Evolutionary conservation across 92 coral and sea anemone species (phyloP).

Genomic region (Muricea muricata): DNA sequence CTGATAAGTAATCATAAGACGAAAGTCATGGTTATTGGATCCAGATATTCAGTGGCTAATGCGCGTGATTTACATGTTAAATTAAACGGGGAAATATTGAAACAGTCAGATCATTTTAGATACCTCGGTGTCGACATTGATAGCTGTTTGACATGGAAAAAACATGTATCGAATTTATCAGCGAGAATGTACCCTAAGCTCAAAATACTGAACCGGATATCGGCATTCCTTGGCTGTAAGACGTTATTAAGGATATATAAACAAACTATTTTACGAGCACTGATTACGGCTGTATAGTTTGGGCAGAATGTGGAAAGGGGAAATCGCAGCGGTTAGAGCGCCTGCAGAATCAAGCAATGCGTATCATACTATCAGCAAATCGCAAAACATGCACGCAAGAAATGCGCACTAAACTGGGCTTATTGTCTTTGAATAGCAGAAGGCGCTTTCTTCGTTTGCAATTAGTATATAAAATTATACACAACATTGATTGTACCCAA

Average conservation of each 20-base stretch:
- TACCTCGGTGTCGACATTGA: conserved; percentile 50
- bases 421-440: conserved; percentile 29
- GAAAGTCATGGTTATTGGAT: conserved; percentile 55
- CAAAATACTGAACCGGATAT: conserved; percentile 42
- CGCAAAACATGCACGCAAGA: conserved; percentile 20
- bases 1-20: conserved; percentile 52
- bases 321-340: conserved; percentile 41
- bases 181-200: conserved; percentile 39
- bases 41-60: conserved; percentile 41
- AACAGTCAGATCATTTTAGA: conserved; percentile 43
- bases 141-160: conserved; percentile 38
- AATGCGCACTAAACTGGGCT: conserved; percentile 16
- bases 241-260: conserved; percentile 46
- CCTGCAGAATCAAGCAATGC: conserved; percentile 61
- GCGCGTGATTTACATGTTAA: conserved; percentile 21
- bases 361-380: conserved; percentile 3
- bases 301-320: conserved; percentile 41
- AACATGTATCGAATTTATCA: conserved; percentile 15
- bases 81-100: conserved; percentile 44
- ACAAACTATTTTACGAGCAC: conserved; percentile 50
- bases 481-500: conserved; percentile 39
- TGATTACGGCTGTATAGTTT: conserved; percentile 51
- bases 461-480: conserved; percentile 33
- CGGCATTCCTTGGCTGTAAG: conserved; percentile 32
- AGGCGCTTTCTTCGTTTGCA: conserved; percentile 18